Percentiles rank a stretch among this genome's conserved stretches.
phyloP scores from a whole-genome alignment of 2,888 invertebrate species.

The Acanthosoma haemorrhoidale region DNA sequence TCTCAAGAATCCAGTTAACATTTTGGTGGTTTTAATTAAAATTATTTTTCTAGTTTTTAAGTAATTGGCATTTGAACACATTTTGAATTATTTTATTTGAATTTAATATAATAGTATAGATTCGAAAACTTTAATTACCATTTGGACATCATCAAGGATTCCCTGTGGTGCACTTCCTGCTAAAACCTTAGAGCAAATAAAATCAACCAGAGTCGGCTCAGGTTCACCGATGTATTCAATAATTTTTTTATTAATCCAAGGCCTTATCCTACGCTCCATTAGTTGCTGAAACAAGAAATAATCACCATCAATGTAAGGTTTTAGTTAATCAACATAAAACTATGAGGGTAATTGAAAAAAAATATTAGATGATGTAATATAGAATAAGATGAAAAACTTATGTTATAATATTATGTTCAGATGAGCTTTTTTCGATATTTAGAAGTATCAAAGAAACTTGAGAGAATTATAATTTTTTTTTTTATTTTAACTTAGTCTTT shows the following conservation, averaged over 20 bases:
- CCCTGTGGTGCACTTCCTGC: slow-evolving; percentile 88
- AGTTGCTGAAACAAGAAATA: slow-evolving; percentile 54
- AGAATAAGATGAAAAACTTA: not conserved
- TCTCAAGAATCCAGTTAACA: too few relatives aligned
- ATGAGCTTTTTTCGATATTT: too few relatives aligned
- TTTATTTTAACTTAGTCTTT: too few relatives aligned
- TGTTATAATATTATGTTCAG: not conserved
- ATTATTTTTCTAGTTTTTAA: too few relatives aligned
- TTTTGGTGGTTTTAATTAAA: too few relatives aligned
- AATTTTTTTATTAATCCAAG: slow-evolving; percentile 99
- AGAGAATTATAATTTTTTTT: too few relatives aligned
- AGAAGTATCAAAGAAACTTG: too few relatives aligned
- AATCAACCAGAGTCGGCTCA: slow-evolving; percentile 96
- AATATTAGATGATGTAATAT: not conserved
- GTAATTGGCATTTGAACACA: too few relatives aligned
- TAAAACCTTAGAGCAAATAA: slow-evolving; percentile 96
- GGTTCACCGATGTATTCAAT: slow-evolving; percentile 99
- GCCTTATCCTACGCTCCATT: slow-evolving; percentile 94
- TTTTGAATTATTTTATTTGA: too few relatives aligned
- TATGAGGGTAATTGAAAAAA: not conserved
- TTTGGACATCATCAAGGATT: slow-evolving; percentile 96
- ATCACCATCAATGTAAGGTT: too few relatives aligned
- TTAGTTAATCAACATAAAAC: too few relatives aligned
- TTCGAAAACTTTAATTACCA: slow-evolving; percentile 76
- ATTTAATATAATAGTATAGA: too few relatives aligned